phyloP scores from a whole-genome alignment of 2,888 invertebrate genomes.

The Idaea biselata region DNA sequence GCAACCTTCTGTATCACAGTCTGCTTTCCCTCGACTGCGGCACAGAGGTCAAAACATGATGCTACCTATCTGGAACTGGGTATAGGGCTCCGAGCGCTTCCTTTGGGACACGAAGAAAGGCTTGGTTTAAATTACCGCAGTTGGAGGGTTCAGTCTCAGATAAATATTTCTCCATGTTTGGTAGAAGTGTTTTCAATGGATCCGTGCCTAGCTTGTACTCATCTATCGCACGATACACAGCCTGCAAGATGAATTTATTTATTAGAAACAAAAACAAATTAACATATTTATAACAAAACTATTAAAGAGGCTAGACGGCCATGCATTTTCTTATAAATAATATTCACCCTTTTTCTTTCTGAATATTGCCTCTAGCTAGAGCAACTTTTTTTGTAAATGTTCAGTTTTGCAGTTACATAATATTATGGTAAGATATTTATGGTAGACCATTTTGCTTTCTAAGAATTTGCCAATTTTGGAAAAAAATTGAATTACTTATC shows the following conservation, averaged over 20 bases:
- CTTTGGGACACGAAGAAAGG: slow-evolving; percentile 56
- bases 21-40: not conserved
- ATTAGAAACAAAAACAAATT: too few species aligned
- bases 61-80: slow-evolving; percentile 6
- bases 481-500: too few species aligned
- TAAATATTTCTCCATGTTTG: slow-evolving; percentile 70
- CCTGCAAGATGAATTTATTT: slow-evolving; percentile 41
- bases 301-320: too few species aligned
- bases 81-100: slow-evolving; percentile 44
- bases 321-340: too few species aligned
- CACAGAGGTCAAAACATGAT: not conserved
- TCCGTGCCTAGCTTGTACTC: slow-evolving; percentile 85
- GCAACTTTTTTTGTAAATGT: too few species aligned
- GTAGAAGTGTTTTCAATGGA: slow-evolving; percentile 81
- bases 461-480: too few species aligned
- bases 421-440: too few species aligned
- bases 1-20: not conserved
- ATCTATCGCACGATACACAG: slow-evolving; percentile 61
- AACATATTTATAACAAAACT: too few species aligned
- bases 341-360: too few species aligned
- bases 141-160: slow-evolving; percentile 50
- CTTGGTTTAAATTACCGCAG: slow-evolving; percentile 63
- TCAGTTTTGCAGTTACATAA: too few species aligned
- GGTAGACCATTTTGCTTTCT: too few species aligned
- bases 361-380: too few species aligned